These are phyloP conservation scores for Prinia subflava DNA, from an alignment of 2,113 vertebrate genomes.

Conservation along the genomic window DNA sequence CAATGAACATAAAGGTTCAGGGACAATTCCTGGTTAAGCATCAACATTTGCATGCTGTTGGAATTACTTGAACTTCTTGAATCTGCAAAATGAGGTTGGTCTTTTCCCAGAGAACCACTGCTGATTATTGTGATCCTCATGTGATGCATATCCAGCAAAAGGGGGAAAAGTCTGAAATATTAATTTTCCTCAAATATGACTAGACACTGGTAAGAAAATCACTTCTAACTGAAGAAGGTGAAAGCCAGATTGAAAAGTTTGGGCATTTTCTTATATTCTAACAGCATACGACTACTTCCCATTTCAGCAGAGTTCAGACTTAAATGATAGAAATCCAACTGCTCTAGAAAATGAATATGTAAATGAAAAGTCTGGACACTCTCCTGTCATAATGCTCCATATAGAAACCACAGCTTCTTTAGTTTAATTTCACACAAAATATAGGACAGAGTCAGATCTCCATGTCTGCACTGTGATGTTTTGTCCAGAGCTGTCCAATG, in stretches of 20 bases:
- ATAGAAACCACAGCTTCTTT: background rate
- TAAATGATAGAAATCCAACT: background rate
- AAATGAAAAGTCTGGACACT: background rate
- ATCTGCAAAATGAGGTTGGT: background rate
- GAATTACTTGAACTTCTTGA: slow-evolving; percentile 4
- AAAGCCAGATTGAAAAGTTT: background rate
- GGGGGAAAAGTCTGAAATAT: background rate
- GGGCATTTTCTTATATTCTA: background rate
- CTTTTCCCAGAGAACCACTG: background rate
- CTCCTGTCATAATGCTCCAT: background rate
- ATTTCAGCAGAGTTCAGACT: background rate
- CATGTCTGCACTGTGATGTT: background rate
- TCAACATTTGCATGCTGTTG: background rate
- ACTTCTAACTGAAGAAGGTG: background rate
- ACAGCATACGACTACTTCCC: background rate
- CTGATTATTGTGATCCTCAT: background rate
- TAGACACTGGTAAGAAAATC: background rate
- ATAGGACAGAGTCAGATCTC: background rate
- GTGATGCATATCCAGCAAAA: background rate
- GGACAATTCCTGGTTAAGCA: slow-evolving; percentile 38
- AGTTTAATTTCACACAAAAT: background rate
- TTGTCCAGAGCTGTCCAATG: background rate
- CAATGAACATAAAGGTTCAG: slow-evolving; percentile 12
- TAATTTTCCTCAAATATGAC: background rate
- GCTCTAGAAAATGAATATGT: background rate